These are phyloP conservation scores for Zygogramma bicolorata DNA, from an alignment of 2,888 invertebrate genomes.

Conservation along the genomic window DNA sequence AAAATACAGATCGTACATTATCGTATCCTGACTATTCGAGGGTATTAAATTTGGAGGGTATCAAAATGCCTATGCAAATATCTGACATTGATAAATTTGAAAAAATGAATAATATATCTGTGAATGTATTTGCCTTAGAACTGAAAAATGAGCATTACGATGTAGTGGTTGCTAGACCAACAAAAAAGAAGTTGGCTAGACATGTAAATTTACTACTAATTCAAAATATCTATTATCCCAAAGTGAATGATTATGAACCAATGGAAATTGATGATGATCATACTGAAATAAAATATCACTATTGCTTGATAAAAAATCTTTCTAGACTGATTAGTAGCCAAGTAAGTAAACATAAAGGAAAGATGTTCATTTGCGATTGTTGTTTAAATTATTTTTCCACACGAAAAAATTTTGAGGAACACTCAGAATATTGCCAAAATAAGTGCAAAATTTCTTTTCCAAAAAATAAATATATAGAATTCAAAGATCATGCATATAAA, in stretches of 20 bases:
- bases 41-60: slow-evolving; percentile 42
- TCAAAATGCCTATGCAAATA: slow-evolving; percentile 40
- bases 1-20: slow-evolving; percentile 26
- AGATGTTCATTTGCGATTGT: slow-evolving; percentile 34
- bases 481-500: neutral
- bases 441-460: neutral
- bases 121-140: slow-evolving; percentile 42
- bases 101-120: slow-evolving; percentile 44
- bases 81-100: slow-evolving; percentile 49
- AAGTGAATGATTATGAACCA: slow-evolving; percentile 8
- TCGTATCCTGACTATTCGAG: slow-evolving; percentile 43
- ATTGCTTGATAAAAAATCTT: slow-evolving; percentile 43
- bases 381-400: slow-evolving; percentile 41
- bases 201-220: slow-evolving; percentile 43
- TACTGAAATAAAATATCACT: slow-evolving; percentile 34
- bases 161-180: slow-evolving; percentile 13
- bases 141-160: slow-evolving; percentile 1
- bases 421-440: no score
- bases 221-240: slow-evolving; percentile 28
- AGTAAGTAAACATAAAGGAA: slow-evolving; percentile 18
- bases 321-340: slow-evolving; percentile 31
- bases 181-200: slow-evolving; percentile 17
- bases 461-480: neutral
- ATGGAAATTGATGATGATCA: slow-evolving; percentile 1
- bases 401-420: neutral